Evolutionary conservation across 2,888 invertebrate genomes (phyloP).

Genomic region (Esperia sulphurella): DNA sequence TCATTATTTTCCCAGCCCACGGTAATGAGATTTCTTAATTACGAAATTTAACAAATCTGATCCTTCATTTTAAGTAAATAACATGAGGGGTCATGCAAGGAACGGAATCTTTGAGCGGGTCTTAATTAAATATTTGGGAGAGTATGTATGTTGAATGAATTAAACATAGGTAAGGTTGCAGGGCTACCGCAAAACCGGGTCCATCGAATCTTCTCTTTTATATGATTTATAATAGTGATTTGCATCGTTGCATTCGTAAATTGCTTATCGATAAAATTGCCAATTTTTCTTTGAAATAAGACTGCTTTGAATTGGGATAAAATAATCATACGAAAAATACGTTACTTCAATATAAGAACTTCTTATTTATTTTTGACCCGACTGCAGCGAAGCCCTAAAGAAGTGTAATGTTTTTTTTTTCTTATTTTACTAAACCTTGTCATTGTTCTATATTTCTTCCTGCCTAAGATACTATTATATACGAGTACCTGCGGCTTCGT

Average conservation of each 20-base stretch:
- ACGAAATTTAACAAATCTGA: slow-evolving; percentile 20
- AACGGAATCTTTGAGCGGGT: slow-evolving; percentile 34
- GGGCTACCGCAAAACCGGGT: slow-evolving; percentile 11
- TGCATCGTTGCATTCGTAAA: background rate
- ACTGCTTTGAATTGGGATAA: no score
- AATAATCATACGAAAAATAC: no score
- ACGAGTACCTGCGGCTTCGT: no score
- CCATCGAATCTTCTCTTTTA: slow-evolving; percentile 16
- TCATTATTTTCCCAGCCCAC: background rate
- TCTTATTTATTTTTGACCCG: no score
- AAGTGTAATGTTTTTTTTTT: no score
- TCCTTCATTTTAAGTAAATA: slow-evolving; percentile 20
- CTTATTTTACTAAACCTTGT: no score
- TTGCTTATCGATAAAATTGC: no score
- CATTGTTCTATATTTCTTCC: no score
- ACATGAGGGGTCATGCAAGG: slow-evolving; percentile 20
- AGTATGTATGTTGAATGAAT: slow-evolving; percentile 50
- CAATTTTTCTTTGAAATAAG: no score
- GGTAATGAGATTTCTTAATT: slow-evolving; percentile 2
- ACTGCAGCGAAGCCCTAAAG: no score
- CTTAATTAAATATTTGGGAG: slow-evolving; percentile 61
- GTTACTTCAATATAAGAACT: no score
- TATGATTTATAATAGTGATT: slow-evolving; percentile 8
- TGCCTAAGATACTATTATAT: no score
- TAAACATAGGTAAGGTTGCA: slow-evolving; percentile 43